phyloP scores from a whole-genome alignment of 1,140 invertebrate genomes.

The Meloidogyne chitwoodi region DNA sequence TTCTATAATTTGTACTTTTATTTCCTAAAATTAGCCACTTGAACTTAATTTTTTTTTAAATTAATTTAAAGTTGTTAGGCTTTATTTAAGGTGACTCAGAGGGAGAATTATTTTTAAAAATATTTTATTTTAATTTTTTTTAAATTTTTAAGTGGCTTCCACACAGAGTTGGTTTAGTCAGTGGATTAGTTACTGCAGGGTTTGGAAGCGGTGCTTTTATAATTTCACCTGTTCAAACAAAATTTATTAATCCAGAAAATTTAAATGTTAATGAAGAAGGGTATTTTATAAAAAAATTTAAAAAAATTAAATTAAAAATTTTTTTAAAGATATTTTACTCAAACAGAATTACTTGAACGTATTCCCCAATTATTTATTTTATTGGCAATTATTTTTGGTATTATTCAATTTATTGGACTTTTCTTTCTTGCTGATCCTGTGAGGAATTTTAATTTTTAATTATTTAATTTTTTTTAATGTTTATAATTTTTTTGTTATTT shows the following conservation, averaged over 20 bases:
- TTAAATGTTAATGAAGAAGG: constrained; percentile 31
- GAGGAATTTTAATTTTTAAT: neutral
- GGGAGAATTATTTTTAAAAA: too few relatives aligned
- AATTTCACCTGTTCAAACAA: constrained; percentile 41
- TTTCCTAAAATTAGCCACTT: too few relatives aligned
- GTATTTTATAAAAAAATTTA: constrained; percentile 19
- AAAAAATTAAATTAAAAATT: neutral
- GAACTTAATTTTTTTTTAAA: too few relatives aligned
- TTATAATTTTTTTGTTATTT: neutral
- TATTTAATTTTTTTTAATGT: neutral
- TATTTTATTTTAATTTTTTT: constrained; percentile 6
- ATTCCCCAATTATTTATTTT: constrained; percentile 46
- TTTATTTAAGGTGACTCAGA: too few relatives aligned
- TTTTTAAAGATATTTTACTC: constrained; percentile 43
- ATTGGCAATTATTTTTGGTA: constrained; percentile 32
- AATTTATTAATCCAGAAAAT: constrained; percentile 44
- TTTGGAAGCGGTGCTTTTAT: constrained; percentile 46
- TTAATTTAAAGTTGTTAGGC: too few relatives aligned
- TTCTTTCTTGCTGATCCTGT: constrained; percentile 41
- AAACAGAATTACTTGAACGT: constrained; percentile 42
- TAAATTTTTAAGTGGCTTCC: constrained; percentile 37
- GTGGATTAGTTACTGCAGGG: constrained; percentile 40
- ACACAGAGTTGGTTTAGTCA: constrained; percentile 32
- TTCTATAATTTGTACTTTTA: too few relatives aligned
- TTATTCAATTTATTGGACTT: constrained; percentile 42